A percentile compares a stretch with the other conserved stretches of the same genome.
Evolutionary conservation across 1,140 invertebrate genomes (phyloP).

Genomic region (Caerostris extrusa): DNA sequence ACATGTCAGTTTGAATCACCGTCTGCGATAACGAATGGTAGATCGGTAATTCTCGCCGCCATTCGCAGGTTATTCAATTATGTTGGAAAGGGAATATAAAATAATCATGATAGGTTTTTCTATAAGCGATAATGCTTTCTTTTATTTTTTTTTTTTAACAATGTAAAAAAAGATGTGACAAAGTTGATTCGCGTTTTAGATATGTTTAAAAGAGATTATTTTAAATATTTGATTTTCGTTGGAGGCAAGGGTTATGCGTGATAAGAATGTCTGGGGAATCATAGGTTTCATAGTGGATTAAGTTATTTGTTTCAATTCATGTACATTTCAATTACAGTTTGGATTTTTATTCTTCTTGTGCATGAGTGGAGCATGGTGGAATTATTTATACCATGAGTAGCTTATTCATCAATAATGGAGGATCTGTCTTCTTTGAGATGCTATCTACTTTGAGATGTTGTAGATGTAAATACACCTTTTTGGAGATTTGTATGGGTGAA

Average conservation of each 20-base stretch:
- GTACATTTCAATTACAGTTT: too few relatives aligned
- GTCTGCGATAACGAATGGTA: background rate
- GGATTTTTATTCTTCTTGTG: too few relatives aligned
- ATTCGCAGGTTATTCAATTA: slow-evolving; percentile 29
- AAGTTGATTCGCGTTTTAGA: background rate
- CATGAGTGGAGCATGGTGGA: too few relatives aligned
- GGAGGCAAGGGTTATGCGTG: background rate
- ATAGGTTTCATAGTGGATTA: too few relatives aligned
- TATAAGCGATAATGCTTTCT: background rate
- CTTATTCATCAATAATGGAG: too few relatives aligned
- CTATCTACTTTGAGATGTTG: too few relatives aligned
- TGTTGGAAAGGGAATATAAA: background rate
- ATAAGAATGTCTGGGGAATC: background rate
- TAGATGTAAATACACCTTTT: too few relatives aligned
- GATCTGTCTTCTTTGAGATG: too few relatives aligned
- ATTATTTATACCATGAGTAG: too few relatives aligned
- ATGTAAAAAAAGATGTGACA: background rate
- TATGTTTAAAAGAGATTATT: slow-evolving; percentile 1
- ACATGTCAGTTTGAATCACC: slow-evolving; percentile 24
- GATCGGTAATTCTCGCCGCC: background rate
- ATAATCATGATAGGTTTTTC: slow-evolving; percentile 18
- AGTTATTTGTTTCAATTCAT: too few relatives aligned
- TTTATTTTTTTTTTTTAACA: background rate
- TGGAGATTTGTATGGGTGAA: too few relatives aligned
- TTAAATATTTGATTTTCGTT: slow-evolving; percentile 3